Conservation (phyloP, 2,113 vertebrate genomes). For the Etheostoma spectabile region DNA sequence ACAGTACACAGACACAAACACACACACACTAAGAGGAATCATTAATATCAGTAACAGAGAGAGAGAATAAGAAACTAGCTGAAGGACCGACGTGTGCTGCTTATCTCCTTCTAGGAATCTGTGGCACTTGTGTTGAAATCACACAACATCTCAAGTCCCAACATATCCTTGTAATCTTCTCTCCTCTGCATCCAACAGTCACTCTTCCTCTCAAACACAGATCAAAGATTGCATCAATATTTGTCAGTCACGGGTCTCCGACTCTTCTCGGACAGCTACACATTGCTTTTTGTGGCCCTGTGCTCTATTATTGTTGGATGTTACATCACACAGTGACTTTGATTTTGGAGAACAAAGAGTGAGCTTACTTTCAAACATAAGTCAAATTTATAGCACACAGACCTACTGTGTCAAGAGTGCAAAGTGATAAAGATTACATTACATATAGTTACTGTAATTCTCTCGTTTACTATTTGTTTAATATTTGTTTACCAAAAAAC, state of each 20-base stretch:
- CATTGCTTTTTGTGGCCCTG: conserved; percentile 50
- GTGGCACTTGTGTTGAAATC: conserved; percentile 23
- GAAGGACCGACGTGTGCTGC: conserved; percentile 26
- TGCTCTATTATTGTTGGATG: conserved; percentile 61
- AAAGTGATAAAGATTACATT: background rate
- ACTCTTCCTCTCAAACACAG: conserved; percentile 38
- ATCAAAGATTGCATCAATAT: conserved; percentile 75
- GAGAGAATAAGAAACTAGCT: background rate
- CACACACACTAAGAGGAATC: background rate
- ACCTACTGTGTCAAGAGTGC: background rate
- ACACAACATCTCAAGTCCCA: conserved; percentile 1
- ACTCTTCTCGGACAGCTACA: conserved; percentile 20
- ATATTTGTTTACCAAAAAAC: background rate
- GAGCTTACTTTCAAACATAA: conserved; percentile 13
- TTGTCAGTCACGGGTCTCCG: conserved; percentile 51
- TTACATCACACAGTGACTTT: conserved; percentile 48
- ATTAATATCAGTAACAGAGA: conserved; percentile 8
- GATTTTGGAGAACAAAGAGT: conserved; percentile 62
- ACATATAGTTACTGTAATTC: background rate
- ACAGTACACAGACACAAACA: conserved; percentile 13
- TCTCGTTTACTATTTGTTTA: too few species aligned
- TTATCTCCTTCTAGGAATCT: conserved; percentile 50
- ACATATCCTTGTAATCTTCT: background rate
- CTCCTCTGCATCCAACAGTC: background rate
- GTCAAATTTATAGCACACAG: conserved; percentile 25